Base-by-base conservation (phyloP, 1,140 invertebrate species). In the Aphelenchoides fujianensis region DNA sequence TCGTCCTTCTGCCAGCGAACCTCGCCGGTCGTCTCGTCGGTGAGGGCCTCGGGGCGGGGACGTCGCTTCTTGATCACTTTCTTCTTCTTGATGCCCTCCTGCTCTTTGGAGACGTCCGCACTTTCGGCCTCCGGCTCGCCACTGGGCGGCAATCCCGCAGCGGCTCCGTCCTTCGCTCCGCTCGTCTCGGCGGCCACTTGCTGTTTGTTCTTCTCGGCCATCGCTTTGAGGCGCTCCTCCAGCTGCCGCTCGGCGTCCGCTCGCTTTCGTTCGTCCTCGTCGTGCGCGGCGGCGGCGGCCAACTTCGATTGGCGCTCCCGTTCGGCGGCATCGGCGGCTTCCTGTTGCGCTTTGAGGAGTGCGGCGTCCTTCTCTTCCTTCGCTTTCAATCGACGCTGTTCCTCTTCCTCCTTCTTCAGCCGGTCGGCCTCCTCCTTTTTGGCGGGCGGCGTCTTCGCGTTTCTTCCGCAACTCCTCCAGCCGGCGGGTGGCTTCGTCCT, bases 51-150 rank as follows among this genome's bases (percentile, higher is more conserved):
- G 9, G 16, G 7, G 7, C 31, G 16, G 12, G 61, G 16, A 48
- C 28, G 3, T n/a, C 16, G 16, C 32, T 74, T 71, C 53, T 59
- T 37, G 23, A 68, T 66, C 7, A n/a, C 53, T 61, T 61, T 68
- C 52, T 59, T 74, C 54, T 3, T 72, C 48, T 3, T 2, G 12
- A 9, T 59, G 7, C 9, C 67, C 5, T 68, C 30, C 5, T 63
- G 52, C 48, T 9, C 48, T 12, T 62, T 2, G 19, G 54, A 7
- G n/a, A 48, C 36, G 1, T 68, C 52, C 2, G 32, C 52, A 30
- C 2, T 32, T 7, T 16, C 7, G 30, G 9, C 2, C 9, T 68
- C 36, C 19, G 53, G 16, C 2, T 71, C 19, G 23, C n/a, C n/a
- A n/a, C 5, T 9, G 5, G 55, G 19, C 23, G 19, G n/a, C n/a